These are phyloP conservation scores for Cyclargus thomasi DNA, from an alignment of 1,140 invertebrate species.

Conservation along the genomic window DNA sequence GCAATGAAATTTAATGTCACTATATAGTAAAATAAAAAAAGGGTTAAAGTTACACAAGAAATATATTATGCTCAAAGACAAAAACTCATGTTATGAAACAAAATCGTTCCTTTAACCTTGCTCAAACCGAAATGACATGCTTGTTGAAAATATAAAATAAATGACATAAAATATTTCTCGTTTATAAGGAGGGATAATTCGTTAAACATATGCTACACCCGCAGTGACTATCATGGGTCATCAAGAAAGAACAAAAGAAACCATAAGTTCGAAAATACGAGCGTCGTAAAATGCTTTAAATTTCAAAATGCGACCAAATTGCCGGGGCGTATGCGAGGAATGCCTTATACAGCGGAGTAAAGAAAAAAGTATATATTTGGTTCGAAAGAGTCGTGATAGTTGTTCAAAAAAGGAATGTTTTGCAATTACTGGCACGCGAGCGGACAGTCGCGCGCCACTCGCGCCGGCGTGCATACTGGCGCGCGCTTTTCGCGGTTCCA, in stretches of 20 bases:
- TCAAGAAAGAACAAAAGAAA: slow-evolving; percentile 38
- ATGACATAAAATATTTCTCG: not conserved
- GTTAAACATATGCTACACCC: slow-evolving; percentile 17
- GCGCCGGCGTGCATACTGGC: slow-evolving; percentile 39
- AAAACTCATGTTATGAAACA: too few relatives aligned
- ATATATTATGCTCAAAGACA: too few relatives aligned
- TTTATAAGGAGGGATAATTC: not conserved
- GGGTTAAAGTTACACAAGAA: too few relatives aligned
- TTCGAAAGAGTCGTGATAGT: slow-evolving; percentile 73
- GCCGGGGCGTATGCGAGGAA: slow-evolving; percentile 60
- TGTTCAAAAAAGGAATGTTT: slow-evolving; percentile 69
- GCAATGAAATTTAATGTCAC: too few relatives aligned
- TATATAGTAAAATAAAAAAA: too few relatives aligned
- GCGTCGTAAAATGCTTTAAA: slow-evolving; percentile 47
- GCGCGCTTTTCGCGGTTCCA: not conserved
- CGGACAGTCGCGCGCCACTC: slow-evolving; percentile 60
- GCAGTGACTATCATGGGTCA: slow-evolving; percentile 30
- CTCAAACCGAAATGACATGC: not conserved
- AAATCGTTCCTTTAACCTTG: not conserved
- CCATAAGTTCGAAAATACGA: slow-evolving; percentile 20
- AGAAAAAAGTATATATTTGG: slow-evolving; percentile 51
- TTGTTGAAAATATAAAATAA: not conserved
- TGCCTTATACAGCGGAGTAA: slow-evolving; percentile 44
- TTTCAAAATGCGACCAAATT: slow-evolving; percentile 60
- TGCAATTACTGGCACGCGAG: slow-evolving; percentile 72